These are phyloP conservation scores for Acanthiza pusilla DNA, from an alignment of 2,797 vertebrate genomes.

Conservation along the genomic window DNA sequence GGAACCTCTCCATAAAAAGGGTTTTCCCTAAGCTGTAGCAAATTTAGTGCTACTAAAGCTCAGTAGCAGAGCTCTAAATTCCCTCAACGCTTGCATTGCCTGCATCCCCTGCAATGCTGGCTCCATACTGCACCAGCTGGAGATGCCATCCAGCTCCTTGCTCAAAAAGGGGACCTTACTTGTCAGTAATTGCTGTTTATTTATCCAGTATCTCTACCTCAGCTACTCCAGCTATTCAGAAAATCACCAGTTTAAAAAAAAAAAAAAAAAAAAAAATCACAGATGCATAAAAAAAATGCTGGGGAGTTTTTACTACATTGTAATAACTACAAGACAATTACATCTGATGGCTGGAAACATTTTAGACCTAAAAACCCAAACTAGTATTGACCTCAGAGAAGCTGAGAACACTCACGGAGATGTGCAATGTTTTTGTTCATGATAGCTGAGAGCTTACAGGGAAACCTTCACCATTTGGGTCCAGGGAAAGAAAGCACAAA, in stretches of 20 bases:
- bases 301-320: neutral
- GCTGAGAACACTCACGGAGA: neutral
- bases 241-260: neutral
- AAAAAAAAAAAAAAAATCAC: neutral
- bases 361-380: neutral
- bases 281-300: neutral
- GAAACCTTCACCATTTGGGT: fast-evolving
- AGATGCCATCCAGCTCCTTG: neutral
- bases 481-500: neutral
- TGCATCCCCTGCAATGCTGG: neutral
- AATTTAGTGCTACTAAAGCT: neutral
- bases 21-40: neutral
- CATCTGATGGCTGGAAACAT: neutral
- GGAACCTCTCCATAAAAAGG: neutral
- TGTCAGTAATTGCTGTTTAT: neutral
- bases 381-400: neutral
- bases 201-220: neutral
- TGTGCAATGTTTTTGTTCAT: neutral
- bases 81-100: neutral
- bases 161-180: neutral
- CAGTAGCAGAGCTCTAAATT: neutral
- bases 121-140: neutral
- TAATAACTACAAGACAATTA: neutral
- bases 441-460: neutral
- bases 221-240: neutral